phyloP scores from a whole-genome alignment of 2,113 vertebrate species.

The Ageneiosus marmoratus region DNA sequence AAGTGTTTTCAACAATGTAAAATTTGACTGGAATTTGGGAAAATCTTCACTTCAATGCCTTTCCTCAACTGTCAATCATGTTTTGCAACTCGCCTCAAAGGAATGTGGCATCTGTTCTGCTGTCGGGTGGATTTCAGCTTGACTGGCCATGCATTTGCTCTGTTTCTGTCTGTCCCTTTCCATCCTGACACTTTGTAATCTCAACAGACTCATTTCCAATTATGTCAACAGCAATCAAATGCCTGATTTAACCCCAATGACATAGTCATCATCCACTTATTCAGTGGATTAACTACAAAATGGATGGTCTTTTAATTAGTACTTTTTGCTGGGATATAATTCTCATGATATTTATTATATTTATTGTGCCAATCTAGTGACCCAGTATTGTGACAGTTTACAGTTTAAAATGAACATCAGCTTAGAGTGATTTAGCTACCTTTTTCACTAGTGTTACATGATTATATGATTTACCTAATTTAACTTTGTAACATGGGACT shows the following conservation, averaged over 20 bases:
- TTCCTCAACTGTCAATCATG: slow-evolving; percentile 56
- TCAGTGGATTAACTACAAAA: background rate
- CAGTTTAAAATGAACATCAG: background rate
- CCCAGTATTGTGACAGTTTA: background rate
- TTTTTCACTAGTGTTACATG: background rate
- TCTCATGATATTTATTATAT: background rate
- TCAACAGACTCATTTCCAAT: slow-evolving; percentile 63
- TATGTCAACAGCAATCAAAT: slow-evolving; percentile 65
- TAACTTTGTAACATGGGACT: background rate
- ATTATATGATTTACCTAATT: background rate
- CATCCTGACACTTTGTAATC: slow-evolving; percentile 47
- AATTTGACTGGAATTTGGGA: slow-evolving; percentile 13
- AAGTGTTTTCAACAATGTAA: slow-evolving; percentile 49
- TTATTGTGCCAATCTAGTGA: background rate
- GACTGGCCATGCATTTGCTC: slow-evolving; percentile 62
- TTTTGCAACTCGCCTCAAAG: slow-evolving; percentile 64
- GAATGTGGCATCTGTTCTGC: slow-evolving; percentile 69
- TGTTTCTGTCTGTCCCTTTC: slow-evolving; percentile 44
- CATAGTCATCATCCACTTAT: slow-evolving; percentile 40
- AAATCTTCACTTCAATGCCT: slow-evolving; percentile 16
- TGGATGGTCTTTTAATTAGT: background rate
- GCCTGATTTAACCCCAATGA: slow-evolving; percentile 63
- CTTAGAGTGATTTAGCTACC: background rate
- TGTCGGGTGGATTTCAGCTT: slow-evolving; percentile 70
- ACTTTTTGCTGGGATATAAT: background rate